Base-by-base conservation (phyloP, 2,888 invertebrate species). In the Augochlorella aurata region DNA sequence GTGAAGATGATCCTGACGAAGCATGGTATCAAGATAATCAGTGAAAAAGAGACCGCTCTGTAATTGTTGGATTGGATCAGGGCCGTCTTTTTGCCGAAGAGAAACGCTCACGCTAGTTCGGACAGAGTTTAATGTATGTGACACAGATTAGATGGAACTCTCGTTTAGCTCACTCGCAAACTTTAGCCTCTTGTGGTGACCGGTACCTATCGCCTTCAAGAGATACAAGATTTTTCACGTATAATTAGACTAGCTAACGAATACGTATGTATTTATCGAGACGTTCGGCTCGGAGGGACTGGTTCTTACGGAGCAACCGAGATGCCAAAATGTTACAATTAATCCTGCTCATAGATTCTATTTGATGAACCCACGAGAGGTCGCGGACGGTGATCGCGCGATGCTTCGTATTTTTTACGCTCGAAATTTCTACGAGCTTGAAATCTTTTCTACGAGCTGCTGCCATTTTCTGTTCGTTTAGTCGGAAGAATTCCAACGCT, bases 11-110 rank as follows among this genome's bases (percentile, higher is more conserved):
- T 97, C 89, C 94, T 97, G 87, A 96, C 96, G 2, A 96, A 97
- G 92, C 97, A 97, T 90, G 97, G 97, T 2, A 97, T 97, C 87
- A 96, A 96, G 93, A 96, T 97, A 72, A 96, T 97, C 67, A 97
- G 97, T 89, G 97, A 97, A 90, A 96, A 96, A 21, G 97, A 97
- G 91, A 97, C 97, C 83, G 96, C 93, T 73, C 91, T 93, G 86
- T 93, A 93, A 92, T 91, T 18, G n/a, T 58, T n/a, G 69, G 68
- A 74, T n/a, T 47, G 4, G n/a, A 9, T 12, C 14, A 10, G 47
- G 8, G 5, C 70, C n/a, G n/a, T 16, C 18, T 9, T 63, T 45
- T 49, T 29, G 14, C 52, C 38, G 2, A 49, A 45, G 54, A 16
- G 70, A 54, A 73, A 21, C 72, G 77, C 82, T 76, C 81, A 74